A percentile compares a stretch with the other conserved stretches of the same genome.
These are phyloP conservation scores for Streptopelia turtur DNA, from an alignment of 2,797 vertebrate species.

Conservation along the genomic window DNA sequence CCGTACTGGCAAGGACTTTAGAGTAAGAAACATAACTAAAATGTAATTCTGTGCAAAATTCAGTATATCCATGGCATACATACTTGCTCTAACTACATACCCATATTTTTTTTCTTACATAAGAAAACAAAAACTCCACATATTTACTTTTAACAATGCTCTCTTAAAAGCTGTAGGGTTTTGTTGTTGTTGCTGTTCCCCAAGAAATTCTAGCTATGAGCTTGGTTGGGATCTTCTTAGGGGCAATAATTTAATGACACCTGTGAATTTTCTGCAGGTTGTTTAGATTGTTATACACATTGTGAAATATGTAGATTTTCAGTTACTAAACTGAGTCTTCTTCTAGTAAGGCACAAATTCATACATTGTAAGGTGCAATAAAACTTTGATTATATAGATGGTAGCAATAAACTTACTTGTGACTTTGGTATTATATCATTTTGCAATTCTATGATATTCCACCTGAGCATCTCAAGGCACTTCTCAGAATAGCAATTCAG, in stretches of 20 bases:
- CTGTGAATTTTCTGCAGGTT: background rate
- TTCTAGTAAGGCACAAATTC: background rate
- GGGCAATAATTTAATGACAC: background rate
- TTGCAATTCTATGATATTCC: background rate
- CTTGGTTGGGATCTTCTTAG: background rate
- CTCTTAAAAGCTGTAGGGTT: background rate
- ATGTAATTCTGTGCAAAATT: background rate
- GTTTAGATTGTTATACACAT: background rate
- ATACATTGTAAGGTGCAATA: background rate
- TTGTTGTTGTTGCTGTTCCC: background rate
- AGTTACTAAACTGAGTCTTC: background rate
- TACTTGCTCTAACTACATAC: background rate
- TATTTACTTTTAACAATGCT: background rate
- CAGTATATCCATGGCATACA: background rate
- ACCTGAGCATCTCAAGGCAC: background rate
- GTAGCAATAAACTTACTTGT: conserved; percentile 5
- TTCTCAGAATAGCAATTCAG: background rate
- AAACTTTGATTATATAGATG: background rate
- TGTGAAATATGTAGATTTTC: background rate
- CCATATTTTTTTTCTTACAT: background rate
- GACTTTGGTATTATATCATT: background rate
- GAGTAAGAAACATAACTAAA: background rate
- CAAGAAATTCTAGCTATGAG: background rate
- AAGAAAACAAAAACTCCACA: fast-evolving
- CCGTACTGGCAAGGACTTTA: background rate